phyloP scores from a whole-genome alignment of 2,797 vertebrate species.

The Phalloptychus januarius region DNA sequence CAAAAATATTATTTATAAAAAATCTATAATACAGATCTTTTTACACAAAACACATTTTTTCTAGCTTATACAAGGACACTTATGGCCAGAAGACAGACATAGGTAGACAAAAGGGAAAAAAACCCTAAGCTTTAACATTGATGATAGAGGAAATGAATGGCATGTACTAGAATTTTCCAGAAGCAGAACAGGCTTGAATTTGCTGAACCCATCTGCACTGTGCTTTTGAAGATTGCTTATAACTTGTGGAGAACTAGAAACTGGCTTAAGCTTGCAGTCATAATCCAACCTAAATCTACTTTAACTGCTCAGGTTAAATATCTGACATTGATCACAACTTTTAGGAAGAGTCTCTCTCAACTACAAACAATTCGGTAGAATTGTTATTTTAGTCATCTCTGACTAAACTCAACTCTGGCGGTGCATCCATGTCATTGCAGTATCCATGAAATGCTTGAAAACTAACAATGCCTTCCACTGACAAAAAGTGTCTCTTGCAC shows the following conservation, averaged over 20 bases:
- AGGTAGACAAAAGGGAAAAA: conserved; percentile 41
- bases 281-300: conserved; percentile 15
- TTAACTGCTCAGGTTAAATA: conserved; percentile 16
- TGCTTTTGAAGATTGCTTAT: conserved; percentile 62
- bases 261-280: conserved; percentile 15
- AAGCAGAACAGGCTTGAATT: conserved; percentile 20
- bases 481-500: conserved; percentile 65
- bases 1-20: conserved; percentile 83
- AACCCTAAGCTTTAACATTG: conserved; percentile 27
- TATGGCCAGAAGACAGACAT: conserved; percentile 75
- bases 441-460: conserved; percentile 50
- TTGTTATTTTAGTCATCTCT: conserved; percentile 13
- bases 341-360: conserved; percentile 9
- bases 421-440: conserved; percentile 27
- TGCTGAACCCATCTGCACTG: conserved; percentile 47
- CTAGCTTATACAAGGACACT: conserved; percentile 83
- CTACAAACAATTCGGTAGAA: not conserved
- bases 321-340: conserved; percentile 9
- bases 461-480: conserved; percentile 49
- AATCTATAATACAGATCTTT: conserved; percentile 67
- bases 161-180: conserved; percentile 27
- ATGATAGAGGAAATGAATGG: conserved; percentile 25
- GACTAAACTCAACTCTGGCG: conserved; percentile 4
- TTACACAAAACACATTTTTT: conserved; percentile 70
- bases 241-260: conserved; percentile 18